These are phyloP conservation scores for Platichthys stellatus DNA, from an alignment of 2,113 vertebrate species.

Conservation along the genomic window DNA sequence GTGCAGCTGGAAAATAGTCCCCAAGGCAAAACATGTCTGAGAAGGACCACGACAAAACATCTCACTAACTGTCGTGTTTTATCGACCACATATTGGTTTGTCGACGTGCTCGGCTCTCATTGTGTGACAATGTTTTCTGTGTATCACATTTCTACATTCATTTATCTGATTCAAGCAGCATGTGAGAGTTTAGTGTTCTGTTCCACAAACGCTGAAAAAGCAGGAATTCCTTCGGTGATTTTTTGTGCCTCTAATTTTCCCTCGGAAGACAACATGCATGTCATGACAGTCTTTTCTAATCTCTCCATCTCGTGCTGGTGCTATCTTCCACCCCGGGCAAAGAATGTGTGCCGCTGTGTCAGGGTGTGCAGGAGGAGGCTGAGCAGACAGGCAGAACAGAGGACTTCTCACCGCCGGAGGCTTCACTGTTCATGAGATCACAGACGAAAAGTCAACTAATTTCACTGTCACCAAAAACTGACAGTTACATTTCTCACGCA, in stretches of 20 bases:
- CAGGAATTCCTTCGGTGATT: conserved; percentile 49
- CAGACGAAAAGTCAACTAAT: conserved; percentile 6
- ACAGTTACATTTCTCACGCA: no score
- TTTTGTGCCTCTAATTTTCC: conserved; percentile 43
- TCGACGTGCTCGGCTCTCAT: conserved; percentile 17
- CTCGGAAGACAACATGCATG: conserved; percentile 61
- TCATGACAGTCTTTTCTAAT: conserved; percentile 73
- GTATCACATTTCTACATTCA: neutral
- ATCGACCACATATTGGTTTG: conserved; percentile 34
- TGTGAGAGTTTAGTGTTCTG: conserved; percentile 8
- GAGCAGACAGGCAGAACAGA: conserved; percentile 33
- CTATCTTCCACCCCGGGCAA: conserved; percentile 61
- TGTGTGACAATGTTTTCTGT: neutral
- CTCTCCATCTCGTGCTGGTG: conserved; percentile 56
- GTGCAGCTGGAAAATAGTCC: conserved; percentile 65
- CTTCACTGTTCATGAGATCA: neutral
- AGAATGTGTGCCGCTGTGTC: conserved; percentile 68
- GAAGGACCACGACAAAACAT: conserved; percentile 33
- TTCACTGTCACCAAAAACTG: neutral
- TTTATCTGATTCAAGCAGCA: neutral
- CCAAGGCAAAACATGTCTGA: conserved; percentile 57
- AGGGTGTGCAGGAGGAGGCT: conserved; percentile 54
- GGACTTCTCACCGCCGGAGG: neutral
- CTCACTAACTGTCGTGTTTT: neutral
- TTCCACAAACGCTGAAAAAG: neutral